Conservation (phyloP, 2,888 invertebrate species). For the Caenorhabditis sulstoni region DNA sequence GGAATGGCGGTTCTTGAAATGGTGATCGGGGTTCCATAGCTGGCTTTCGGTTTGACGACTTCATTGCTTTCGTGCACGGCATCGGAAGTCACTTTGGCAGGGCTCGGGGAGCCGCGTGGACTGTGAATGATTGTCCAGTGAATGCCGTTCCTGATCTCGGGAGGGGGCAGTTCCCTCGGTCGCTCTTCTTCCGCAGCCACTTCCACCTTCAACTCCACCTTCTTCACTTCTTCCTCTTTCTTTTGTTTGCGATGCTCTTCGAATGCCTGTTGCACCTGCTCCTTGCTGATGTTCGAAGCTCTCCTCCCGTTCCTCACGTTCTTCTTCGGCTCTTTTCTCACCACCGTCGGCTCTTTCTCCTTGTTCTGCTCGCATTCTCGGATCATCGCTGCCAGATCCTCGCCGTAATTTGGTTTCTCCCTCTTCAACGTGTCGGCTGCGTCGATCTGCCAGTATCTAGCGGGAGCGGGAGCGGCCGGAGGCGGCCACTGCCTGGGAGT, state of each 20-base stretch:
- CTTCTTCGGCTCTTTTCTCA: conserved; percentile 10
- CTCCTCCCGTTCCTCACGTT: conserved; percentile 29
- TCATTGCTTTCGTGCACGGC: conserved; percentile 8
- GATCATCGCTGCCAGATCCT: conserved; percentile 52
- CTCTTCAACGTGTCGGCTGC: conserved; percentile 56
- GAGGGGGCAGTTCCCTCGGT: conserved; percentile 7
- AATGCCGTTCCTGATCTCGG: conserved; percentile 54
- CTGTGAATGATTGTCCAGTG: conserved; percentile 65
- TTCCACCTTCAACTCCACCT: conserved; percentile 13
- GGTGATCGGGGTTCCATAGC: conserved; percentile 15
- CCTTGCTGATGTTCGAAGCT: conserved; percentile 55
- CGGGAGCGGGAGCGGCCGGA: conserved; percentile 40
- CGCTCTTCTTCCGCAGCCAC: background rate
- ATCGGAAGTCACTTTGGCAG: conserved; percentile 32
- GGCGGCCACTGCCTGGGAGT: conserved; percentile 64
- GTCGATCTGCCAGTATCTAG: conserved; percentile 69
- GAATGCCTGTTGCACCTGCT: conserved; percentile 56
- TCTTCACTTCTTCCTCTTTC: conserved; percentile 11
- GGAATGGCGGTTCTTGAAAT: conserved; percentile 53
- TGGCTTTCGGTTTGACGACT: conserved; percentile 40
- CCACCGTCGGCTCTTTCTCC: conserved; percentile 28
- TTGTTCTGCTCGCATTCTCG: conserved; percentile 25
- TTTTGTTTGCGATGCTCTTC: conserved; percentile 37
- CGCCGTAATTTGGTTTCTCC: conserved; percentile 44
- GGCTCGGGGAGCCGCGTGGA: conserved; percentile 20